Base-by-base conservation (phyloP, 1,140 invertebrate genomes). In the Drosophila ambigua region DNA sequence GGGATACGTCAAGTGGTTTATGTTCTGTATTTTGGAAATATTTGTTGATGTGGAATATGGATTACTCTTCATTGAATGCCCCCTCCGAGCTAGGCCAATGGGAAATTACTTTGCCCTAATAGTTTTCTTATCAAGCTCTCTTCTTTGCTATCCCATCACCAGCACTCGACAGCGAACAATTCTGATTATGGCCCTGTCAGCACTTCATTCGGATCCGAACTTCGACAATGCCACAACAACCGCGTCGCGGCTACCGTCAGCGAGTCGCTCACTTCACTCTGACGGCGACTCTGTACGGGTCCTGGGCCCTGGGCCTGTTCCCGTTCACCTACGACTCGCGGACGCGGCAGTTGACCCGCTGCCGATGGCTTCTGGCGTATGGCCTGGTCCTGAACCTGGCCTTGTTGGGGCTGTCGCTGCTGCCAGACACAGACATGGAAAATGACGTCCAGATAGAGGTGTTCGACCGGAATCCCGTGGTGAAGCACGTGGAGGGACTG, bases 301-400 rank as follows among this genome's bases (percentile, higher is more conserved):
- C 80, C 5, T 64, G 66, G 58, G 15, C 48, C 6, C 48, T 84
- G n/a, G 81, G 80, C 0, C 11, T 84, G 23, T 58, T 84, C 26
- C 80, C 77, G 1, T 85, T 73, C 31, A 49, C 39, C 11, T 80
- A 60, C 16, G 6, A 35, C 9, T 6, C 15, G 5, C 46, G 50
- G 9, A 58, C 5, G 2, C 43, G 35, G 5, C 41, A 57, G 41
- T 2, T 84, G 9, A 28, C 5, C 6, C 35, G 35, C 5, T 77
- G 63, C 0, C 24, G n/a, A 16, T 73, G 67, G 52, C 24, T 77
- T 2, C 8, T 64, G 8, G 35, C 4, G 8, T 79, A 76, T 23
- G 72, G 76, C 2, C 43, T 76, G 5, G 1, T 60, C 4, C 2
- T 72, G 9, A 66, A 67, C 39, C 5, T 46, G 0, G 13, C n/a